phyloP scores from a whole-genome alignment of 2,797 vertebrate species.

The Sebastes ruberrimus region DNA sequence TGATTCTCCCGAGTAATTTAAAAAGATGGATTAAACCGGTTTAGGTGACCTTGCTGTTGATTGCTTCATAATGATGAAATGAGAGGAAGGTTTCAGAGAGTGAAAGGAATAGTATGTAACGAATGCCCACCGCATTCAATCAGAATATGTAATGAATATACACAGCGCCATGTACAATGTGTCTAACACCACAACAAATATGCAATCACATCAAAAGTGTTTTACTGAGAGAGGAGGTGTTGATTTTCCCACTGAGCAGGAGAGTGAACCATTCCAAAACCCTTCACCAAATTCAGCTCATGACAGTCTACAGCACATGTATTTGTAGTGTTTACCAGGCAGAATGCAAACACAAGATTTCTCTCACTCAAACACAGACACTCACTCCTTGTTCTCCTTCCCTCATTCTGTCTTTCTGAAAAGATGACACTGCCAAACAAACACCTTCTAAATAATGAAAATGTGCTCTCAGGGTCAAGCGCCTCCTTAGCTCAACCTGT shows the following conservation, averaged over 20 bases:
- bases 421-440: conserved; percentile 49
- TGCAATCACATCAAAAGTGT: conserved; percentile 21
- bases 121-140: neutral
- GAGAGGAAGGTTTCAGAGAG: neutral
- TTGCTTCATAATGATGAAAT: conserved; percentile 24
- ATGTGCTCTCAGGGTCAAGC: conserved; percentile 52
- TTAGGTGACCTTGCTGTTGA: conserved; percentile 10
- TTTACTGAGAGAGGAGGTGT: neutral
- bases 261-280: conserved; percentile 10
- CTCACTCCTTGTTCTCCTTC: neutral
- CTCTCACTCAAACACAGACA: neutral
- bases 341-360: conserved; percentile 13
- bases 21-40: conserved; percentile 4
- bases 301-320: conserved; percentile 7
- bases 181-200: conserved; percentile 13
- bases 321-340: conserved; percentile 10
- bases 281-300: conserved; percentile 11
- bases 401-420: conserved; percentile 16
- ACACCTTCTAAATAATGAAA: conserved; percentile 58
- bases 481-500: conserved; percentile 43
- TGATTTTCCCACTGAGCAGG: neutral
- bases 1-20: neutral
- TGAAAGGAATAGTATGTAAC: neutral
- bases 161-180: neutral
- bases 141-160: conserved; percentile 6